Evolutionary conservation across 2,113 vertebrate species (phyloP).

Genomic region (Psephotus haematonotus): DNA sequence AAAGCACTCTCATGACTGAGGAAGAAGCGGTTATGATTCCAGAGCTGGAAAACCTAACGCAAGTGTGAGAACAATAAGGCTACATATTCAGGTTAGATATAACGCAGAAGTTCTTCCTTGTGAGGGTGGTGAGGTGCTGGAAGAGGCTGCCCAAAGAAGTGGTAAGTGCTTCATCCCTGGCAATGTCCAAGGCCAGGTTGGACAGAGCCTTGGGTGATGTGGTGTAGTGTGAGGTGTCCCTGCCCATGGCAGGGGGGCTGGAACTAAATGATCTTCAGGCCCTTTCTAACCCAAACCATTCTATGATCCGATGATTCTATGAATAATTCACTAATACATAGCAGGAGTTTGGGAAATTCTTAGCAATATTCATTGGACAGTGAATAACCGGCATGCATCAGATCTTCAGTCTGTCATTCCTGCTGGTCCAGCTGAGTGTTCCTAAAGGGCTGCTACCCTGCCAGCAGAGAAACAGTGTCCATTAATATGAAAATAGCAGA

Average conservation of each 20-base stretch:
- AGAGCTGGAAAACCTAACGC: background rate
- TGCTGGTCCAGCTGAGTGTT: background rate
- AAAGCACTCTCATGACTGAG: background rate
- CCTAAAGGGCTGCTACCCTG: background rate
- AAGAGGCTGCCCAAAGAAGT: background rate
- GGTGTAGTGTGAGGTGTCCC: background rate
- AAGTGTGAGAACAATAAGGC: background rate
- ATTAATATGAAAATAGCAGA: fast-evolving
- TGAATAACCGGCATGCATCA: background rate
- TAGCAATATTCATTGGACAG: background rate
- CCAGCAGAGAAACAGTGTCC: background rate
- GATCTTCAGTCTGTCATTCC: background rate
- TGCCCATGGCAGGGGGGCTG: background rate
- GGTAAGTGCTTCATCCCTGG: background rate
- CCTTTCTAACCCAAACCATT: background rate
- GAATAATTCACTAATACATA: background rate
- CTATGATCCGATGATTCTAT: background rate
- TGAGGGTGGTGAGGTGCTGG: background rate
- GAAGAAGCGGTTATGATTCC: background rate
- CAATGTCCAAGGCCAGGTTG: background rate
- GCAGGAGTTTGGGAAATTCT: background rate
- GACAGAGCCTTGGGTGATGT: background rate
- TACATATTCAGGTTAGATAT: background rate
- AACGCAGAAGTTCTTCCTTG: background rate
- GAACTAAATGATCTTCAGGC: background rate